These are phyloP conservation scores for Ophthalmolycus amberensis DNA, from an alignment of 2,113 vertebrate genomes.

Conservation along the genomic window DNA sequence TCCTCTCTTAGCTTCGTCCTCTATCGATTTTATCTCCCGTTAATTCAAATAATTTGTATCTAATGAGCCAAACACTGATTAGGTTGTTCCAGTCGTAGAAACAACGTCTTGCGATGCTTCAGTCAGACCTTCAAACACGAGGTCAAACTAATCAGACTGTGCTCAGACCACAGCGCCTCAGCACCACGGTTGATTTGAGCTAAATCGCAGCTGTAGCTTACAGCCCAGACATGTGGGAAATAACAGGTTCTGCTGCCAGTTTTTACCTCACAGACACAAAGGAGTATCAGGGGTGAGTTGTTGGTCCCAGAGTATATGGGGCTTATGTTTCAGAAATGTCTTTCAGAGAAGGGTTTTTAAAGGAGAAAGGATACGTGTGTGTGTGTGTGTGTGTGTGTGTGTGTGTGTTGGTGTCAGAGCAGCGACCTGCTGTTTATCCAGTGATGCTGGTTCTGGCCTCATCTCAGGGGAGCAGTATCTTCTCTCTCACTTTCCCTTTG, in stretches of 20 bases:
- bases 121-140: constrained; percentile 22
- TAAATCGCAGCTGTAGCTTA: not conserved
- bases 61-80: constrained; percentile 60
- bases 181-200: constrained; percentile 5
- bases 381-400: not conserved
- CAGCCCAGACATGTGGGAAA: constrained; percentile 14
- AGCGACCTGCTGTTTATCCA: constrained; percentile 21
- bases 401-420: not conserved
- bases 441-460: constrained; percentile 28
- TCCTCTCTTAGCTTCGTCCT: constrained; percentile 1
- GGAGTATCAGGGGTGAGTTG: constrained; percentile 26
- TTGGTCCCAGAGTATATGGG: constrained; percentile 2
- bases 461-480: not conserved
- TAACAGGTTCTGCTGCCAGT: constrained; percentile 6
- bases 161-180: constrained; percentile 14
- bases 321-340: constrained; percentile 29
- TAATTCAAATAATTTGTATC: constrained; percentile 62
- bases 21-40: constrained; percentile 39
- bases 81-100: constrained; percentile 34
- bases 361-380: constrained; percentile 7
- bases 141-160: constrained; percentile 38
- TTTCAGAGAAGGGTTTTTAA: constrained; percentile 20
- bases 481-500: not conserved
- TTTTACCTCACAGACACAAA: constrained; percentile 18
- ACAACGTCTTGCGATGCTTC: constrained; percentile 18